Base-by-base conservation (phyloP, 2,888 invertebrate species). In the Charanyca ferruginea region DNA sequence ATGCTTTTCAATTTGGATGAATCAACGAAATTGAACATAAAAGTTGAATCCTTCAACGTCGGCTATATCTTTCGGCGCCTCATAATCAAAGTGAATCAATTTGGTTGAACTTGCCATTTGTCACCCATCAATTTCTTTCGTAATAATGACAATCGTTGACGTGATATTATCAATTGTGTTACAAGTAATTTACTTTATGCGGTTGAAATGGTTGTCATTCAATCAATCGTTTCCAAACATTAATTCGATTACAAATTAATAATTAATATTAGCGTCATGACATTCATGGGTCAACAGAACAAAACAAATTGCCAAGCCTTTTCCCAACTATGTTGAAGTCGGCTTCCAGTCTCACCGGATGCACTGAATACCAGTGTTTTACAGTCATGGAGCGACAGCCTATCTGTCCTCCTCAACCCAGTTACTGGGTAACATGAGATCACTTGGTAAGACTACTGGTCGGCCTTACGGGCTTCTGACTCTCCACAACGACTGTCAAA, bases 91-190 rank as follows among this genome's bases (percentile, higher is more conserved):
- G 16, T 38, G 38, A 16, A 13, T 38, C 38, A 38, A 38, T 38
- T 38, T 38, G 38, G 38, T 38, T 38, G 38, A 38, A 38, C 38
- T 38, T 38, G 42, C n/a, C 18, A 38, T 11, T 38, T 2, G 16
- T 16, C 16, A 38, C 5, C 13, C 38, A 38, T 38, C 32, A 32
- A 32, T 38, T 38, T 38, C 13, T 38, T 3, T 16, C 16, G 4
- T 5, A 4, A 16, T 38, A 38, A 38, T 38, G 38, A 38, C 13
- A 38, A 16, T 16, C 38, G n/a, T 23, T 23, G 47, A 8, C 41
- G 23, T 54, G 47, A 42, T 23, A 41, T 47, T 65, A 53, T 54
- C 41, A 48, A 66, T 32, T 20, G 32, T 65, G 20, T 52, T 44
- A 65, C 45, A 48, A 45, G 20, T 23, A 35, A 48, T 66, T 54